A percentile compares a stretch with the other conserved stretches of the same genome.
phyloP scores from a whole-genome alignment of 2,888 invertebrate species.

The Unio pictorum region DNA sequence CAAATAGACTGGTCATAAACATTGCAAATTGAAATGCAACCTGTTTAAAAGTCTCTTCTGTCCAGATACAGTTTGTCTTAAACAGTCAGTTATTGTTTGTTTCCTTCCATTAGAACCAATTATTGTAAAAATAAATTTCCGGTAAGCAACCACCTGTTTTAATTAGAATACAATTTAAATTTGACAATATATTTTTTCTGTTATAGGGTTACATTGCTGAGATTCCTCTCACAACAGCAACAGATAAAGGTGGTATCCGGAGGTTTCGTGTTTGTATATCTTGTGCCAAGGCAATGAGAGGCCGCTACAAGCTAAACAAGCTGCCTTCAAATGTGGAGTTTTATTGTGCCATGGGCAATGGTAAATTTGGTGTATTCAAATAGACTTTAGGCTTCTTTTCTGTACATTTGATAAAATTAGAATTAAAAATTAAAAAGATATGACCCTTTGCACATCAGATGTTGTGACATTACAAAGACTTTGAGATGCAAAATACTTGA shows the following conservation, averaged over 20 bases:
- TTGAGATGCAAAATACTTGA: too few relatives aligned
- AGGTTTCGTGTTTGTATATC: constrained; percentile 66
- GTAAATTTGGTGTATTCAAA: constrained; percentile 43
- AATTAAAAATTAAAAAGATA: not conserved
- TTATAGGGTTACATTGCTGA: constrained; percentile 60
- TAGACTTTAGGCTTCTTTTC: constrained; percentile 1
- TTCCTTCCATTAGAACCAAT: too few relatives aligned
- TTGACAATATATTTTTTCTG: not conserved
- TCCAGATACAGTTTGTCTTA: too few relatives aligned
- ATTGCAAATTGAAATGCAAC: too few relatives aligned
- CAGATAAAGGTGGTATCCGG: constrained; percentile 20
- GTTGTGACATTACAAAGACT: too few relatives aligned
- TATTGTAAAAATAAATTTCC: too few relatives aligned
- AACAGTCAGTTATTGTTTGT: too few relatives aligned
- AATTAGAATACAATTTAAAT: not conserved
- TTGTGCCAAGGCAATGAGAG: constrained; percentile 70
- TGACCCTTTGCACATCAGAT: too few relatives aligned
- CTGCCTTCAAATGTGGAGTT: constrained; percentile 60
- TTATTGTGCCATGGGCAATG: constrained; percentile 69
- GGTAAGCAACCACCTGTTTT: too few relatives aligned
- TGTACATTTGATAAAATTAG: not conserved
- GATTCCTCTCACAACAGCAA: constrained; percentile 32
- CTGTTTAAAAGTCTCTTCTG: too few relatives aligned
- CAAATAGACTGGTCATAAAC: too few relatives aligned
- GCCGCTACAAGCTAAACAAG: constrained; percentile 62